Base-by-base conservation (phyloP, 2,113 vertebrate genomes). In the Rostratula benghalensis region DNA sequence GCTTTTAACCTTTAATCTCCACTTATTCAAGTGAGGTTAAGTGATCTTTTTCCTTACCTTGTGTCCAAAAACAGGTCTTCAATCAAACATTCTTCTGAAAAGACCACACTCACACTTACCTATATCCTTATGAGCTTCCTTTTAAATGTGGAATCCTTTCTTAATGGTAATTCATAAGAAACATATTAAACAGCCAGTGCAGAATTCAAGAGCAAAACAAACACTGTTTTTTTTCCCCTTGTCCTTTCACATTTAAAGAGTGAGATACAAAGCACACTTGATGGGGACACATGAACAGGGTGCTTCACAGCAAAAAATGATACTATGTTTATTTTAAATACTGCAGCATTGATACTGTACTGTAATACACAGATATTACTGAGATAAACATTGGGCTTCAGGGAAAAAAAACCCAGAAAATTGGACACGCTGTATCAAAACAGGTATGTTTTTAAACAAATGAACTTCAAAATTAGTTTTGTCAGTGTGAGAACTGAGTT, bases 1-100 rank as follows among this genome's bases (percentile, higher is more conserved):
- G 98, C 97, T 98, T 98, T 98, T 98, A 98, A 98, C 98, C 98
- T 98, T 98, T 98, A 97, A 98, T 98, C 98, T 98, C 94, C 60
- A 87, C 94, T 97, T 97, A 97, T 97, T 98, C 97, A 97, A 98
- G 97, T 89, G 97, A 95, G 90, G 97, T 98, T 97, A 97, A 98
- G 96, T 98, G 97, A 97, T 96, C 92, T 96, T 94, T 98, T 96
- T 95, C 88, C 87, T 96, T 97, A 97, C 92, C 85, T 89, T 90
- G 84, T 92, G 69, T 97, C 97, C 97, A 95, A 97, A 98, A 98
- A 65, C 97, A 97, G 95, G 96, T 97, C 96, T 98, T 98, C 97
- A 97, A 94, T 97, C 96, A 98, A 97, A 95, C 95, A 96, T 87
- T 95, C 88, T 89, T 97, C 95, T 90, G 95, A 96, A 97, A 90